Evolutionary conservation across 1,140 invertebrate genomes (phyloP).

Genomic region (Sarcophaga bullata): DNA sequence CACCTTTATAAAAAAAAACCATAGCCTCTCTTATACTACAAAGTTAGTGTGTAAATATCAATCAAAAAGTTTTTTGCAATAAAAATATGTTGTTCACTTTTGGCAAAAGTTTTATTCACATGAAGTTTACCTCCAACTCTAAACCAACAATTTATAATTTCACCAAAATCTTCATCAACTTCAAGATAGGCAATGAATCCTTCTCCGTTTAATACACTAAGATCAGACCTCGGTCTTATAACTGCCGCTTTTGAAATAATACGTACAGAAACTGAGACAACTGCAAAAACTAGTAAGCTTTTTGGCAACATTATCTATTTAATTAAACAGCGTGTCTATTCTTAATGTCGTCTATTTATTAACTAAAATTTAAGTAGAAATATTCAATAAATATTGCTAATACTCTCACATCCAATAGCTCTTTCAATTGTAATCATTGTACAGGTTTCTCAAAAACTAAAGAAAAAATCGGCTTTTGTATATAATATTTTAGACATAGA

Average conservation of each 20-base stretch:
- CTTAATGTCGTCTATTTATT: background rate
- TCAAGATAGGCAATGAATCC: constrained; percentile 45
- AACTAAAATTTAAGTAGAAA: background rate
- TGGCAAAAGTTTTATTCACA: background rate
- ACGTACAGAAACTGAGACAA: background rate
- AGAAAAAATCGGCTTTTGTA: too few relatives aligned
- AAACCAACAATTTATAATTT: constrained; percentile 45
- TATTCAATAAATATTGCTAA: too few relatives aligned
- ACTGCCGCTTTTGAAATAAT: background rate
- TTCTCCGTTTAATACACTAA: constrained; percentile 35
- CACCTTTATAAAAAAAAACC: too few relatives aligned
- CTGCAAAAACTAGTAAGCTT: background rate
- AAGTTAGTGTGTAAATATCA: background rate
- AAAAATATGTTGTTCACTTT: background rate
- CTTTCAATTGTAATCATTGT: too few relatives aligned
- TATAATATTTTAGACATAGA: too few relatives aligned
- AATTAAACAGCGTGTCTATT: background rate
- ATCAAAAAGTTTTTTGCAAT: too few relatives aligned
- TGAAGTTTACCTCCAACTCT: constrained; percentile 43
- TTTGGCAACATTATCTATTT: background rate
- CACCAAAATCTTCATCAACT: constrained; percentile 44
- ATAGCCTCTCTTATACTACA: too few relatives aligned
- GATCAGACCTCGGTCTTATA: constrained; percentile 34
- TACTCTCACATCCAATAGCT: too few relatives aligned
- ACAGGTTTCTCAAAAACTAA: too few relatives aligned